Percentiles rank a stretch among this genome's conserved stretches.
Conservation (phyloP, 2,113 vertebrate species). For the Gymnorhina tibicen region DNA sequence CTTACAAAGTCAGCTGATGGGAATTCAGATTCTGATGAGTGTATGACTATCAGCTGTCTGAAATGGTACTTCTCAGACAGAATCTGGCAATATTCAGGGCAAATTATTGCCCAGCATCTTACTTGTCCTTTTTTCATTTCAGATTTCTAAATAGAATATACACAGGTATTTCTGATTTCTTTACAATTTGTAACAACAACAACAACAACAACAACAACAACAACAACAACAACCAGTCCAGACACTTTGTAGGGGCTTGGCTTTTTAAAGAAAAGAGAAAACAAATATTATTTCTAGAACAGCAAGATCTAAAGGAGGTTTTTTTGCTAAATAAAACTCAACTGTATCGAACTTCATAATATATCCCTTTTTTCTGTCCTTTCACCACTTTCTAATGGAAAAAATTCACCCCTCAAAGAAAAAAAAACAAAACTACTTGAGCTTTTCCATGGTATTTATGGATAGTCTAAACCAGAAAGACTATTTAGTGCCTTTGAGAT, state of each 20-base stretch:
- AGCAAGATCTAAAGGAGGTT: neutral
- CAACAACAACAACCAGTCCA: neutral
- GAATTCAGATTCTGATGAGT: slow-evolving; percentile 9
- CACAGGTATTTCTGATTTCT: neutral
- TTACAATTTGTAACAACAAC: neutral
- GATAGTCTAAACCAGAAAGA: neutral
- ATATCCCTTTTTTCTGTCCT: neutral
- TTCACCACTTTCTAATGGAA: neutral
- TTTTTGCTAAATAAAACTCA: neutral
- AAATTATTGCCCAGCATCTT: neutral
- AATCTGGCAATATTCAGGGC: neutral
- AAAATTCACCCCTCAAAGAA: neutral
- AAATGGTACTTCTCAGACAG: neutral
- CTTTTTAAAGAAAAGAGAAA: neutral
- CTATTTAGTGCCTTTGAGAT: neutral
- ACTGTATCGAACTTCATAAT: neutral
- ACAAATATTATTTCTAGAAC: neutral
- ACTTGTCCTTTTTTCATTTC: neutral
- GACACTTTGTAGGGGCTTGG: accelerated
- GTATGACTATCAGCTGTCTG: neutral
- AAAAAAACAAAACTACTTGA: neutral
- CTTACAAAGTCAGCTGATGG: neutral
- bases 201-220: neutral
- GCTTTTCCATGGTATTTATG: neutral
- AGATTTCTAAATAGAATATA: neutral